Conservation (phyloP, 2,113 vertebrate genomes). For the Heliornis fulica region DNA sequence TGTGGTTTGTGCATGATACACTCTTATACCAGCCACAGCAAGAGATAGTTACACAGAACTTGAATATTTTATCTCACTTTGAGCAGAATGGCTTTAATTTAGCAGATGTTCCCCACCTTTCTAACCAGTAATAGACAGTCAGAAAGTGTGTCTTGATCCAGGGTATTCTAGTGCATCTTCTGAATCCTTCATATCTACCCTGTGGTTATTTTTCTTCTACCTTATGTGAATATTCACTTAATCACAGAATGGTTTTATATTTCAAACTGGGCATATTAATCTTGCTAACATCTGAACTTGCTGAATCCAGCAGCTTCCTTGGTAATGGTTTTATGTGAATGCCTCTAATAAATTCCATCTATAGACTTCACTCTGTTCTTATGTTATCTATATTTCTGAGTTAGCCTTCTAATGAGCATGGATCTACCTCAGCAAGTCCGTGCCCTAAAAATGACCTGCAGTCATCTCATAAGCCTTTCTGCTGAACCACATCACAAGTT, state of each 20-base stretch:
- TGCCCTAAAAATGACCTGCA: conserved; percentile 7
- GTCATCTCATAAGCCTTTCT: neutral
- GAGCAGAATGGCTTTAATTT: neutral
- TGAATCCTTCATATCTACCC: neutral
- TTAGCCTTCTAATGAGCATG: neutral
- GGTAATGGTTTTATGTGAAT: neutral
- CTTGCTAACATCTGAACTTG: neutral
- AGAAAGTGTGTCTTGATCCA: neutral
- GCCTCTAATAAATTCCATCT: neutral
- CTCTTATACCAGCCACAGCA: neutral
- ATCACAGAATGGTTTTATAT: fast-evolving
- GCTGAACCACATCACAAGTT: conserved; percentile 8
- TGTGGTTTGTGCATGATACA: fast-evolving
- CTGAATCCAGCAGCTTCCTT: neutral
- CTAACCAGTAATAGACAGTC: neutral
- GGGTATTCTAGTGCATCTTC: neutral
- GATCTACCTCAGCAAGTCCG: neutral
- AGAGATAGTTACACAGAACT: neutral
- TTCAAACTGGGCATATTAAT: neutral
- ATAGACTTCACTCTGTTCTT: neutral
- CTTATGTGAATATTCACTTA: neutral
- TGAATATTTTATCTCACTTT: neutral
- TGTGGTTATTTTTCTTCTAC: neutral
- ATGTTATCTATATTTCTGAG: neutral
- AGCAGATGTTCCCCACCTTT: neutral